Evolutionary conservation across 2,113 vertebrate genomes (phyloP).

Genomic region (Motacilla alba): DNA sequence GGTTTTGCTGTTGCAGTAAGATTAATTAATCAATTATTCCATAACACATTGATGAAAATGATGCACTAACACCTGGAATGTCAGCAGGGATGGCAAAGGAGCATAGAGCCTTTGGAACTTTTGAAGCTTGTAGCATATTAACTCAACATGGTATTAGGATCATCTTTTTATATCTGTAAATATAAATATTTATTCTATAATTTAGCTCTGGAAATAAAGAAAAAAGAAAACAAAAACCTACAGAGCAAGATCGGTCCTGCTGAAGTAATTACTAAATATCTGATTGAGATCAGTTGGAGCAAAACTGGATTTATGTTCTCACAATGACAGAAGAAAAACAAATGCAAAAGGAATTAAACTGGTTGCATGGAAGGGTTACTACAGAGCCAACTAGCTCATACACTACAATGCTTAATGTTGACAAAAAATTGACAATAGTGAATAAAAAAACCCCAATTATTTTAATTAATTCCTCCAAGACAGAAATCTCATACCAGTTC

Average conservation of each 20-base stretch:
- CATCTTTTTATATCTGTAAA: neutral
- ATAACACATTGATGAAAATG: neutral
- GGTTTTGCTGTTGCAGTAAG: neutral
- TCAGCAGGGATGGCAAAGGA: neutral
- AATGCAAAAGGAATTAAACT: neutral
- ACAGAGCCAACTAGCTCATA: neutral
- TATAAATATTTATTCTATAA: neutral
- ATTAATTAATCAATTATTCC: neutral
- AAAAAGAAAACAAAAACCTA: neutral
- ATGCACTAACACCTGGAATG: neutral
- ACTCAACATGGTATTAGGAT: neutral
- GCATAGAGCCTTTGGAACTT: neutral
- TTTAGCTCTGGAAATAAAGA: neutral
- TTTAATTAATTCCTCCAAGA: neutral
- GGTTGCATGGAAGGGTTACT: neutral
- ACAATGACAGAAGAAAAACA: neutral
- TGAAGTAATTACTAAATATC: neutral
- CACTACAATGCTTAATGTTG: neutral
- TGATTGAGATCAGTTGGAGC: neutral
- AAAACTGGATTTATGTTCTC: neutral
- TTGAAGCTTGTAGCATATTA: neutral
- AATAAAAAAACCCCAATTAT: neutral
- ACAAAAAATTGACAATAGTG: neutral
- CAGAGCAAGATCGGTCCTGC: neutral
- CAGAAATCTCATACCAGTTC: neutral